Evolutionary conservation across 2,888 invertebrate genomes (phyloP).

Genomic region (Nephrotoma guestfalica): DNA sequence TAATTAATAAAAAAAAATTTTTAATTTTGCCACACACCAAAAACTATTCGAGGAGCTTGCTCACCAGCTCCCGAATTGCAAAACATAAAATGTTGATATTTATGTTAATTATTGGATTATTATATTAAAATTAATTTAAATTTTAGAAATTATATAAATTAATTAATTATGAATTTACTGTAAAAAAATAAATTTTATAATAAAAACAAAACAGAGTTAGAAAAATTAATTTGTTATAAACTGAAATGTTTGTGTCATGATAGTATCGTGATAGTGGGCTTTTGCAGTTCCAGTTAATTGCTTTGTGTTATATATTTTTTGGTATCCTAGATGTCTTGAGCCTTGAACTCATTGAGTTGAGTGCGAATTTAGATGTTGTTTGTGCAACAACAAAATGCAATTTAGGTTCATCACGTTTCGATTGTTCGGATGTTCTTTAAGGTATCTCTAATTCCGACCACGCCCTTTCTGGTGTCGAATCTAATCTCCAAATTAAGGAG

Average conservation of each 20-base stretch:
- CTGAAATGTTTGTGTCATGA: not conserved
- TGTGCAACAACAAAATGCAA: no score
- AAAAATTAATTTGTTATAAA: not conserved
- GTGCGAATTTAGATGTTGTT: no score
- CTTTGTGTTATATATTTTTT: no score
- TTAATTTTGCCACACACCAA: not conserved
- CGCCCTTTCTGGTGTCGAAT: no score
- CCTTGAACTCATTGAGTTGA: no score
- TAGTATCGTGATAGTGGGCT: not conserved
- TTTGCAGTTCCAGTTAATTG: no score
- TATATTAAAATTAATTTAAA: not conserved
- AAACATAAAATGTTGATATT: not conserved
- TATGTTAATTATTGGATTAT: not conserved
- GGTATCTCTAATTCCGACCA: no score
- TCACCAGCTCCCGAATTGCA: not conserved
- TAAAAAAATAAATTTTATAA: not conserved
- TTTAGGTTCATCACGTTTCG: no score
- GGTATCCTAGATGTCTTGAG: no score
- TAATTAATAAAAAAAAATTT: not conserved
- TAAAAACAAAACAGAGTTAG: not conserved
- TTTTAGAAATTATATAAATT: not conserved
- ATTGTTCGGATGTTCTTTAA: no score
- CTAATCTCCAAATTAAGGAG: no score
- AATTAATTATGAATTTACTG: not conserved
- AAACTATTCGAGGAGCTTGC: not conserved